Percentiles rank a stretch among this genome's conserved stretches.
Conservation (phyloP, 2,797 vertebrate species). For the Alca torda region DNA sequence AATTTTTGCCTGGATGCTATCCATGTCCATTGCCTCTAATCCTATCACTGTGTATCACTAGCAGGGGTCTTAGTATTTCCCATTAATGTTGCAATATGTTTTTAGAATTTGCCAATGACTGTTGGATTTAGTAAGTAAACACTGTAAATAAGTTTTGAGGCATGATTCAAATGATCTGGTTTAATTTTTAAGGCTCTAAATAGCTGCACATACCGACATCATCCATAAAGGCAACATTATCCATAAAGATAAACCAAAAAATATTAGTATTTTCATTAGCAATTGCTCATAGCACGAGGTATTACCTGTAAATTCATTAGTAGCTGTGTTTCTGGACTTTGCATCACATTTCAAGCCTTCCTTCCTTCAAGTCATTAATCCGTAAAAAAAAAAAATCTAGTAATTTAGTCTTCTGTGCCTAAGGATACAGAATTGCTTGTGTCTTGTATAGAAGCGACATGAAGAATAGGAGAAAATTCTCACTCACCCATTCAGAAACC, state of each 20-base stretch:
- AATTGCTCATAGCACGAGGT: not conserved
- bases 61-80: not conserved
- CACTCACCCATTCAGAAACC: not conserved
- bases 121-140: not conserved
- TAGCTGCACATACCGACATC: not conserved
- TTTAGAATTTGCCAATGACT: not conserved
- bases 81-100: not conserved
- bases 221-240: not conserved
- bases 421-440: not conserved
- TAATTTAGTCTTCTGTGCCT: not conserved
- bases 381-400: not conserved
- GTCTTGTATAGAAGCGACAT: not conserved
- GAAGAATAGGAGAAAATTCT: not conserved
- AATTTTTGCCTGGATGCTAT: not conserved
- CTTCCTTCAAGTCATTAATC: not conserved
- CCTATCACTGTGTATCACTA: not conserved
- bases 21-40: not conserved
- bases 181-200: not conserved
- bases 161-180: not conserved
- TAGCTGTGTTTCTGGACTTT: not conserved
- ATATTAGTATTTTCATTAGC: not conserved
- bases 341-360: not conserved
- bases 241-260: not conserved
- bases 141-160: not conserved
- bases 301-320: not conserved